These are phyloP conservation scores for Neodiprion pinetum DNA, from an alignment of 1,140 invertebrate species.

Conservation along the genomic window DNA sequence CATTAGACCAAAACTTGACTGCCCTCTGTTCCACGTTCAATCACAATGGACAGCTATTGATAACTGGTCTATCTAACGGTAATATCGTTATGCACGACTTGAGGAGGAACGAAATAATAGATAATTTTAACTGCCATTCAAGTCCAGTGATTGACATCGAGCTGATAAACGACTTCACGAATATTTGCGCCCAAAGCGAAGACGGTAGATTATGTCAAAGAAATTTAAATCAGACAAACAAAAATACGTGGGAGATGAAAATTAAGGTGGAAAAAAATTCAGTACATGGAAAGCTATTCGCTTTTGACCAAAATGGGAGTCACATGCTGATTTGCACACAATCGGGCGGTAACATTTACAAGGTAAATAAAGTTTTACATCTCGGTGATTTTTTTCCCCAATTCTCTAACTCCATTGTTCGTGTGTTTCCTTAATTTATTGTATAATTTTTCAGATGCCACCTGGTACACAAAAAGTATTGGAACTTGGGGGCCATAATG, in stretches of 20 bases:
- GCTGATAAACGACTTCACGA: slow-evolving; percentile 66
- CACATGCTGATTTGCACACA: slow-evolving; percentile 69
- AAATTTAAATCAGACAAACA: slow-evolving; percentile 64
- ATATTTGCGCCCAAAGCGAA: slow-evolving; percentile 66
- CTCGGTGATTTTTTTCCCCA: too few relatives aligned
- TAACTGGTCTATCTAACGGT: slow-evolving; percentile 70
- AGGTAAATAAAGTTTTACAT: slow-evolving; percentile 52
- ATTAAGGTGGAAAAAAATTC: slow-evolving; percentile 58
- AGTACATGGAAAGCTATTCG: slow-evolving; percentile 62
- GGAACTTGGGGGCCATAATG: slow-evolving; percentile 66
- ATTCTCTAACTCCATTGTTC: not conserved
- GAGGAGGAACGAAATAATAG: slow-evolving; percentile 66
- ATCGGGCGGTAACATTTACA: slow-evolving; percentile 67
- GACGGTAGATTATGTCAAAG: slow-evolving; percentile 67
- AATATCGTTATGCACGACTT: slow-evolving; percentile 68
- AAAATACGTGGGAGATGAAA: slow-evolving; percentile 60
- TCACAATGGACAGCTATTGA: slow-evolving; percentile 72
- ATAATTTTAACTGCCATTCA: slow-evolving; percentile 62
- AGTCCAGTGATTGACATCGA: slow-evolving; percentile 65
- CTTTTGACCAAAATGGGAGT: slow-evolving; percentile 67
- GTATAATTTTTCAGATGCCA: slow-evolving; percentile 50
- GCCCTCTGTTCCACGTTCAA: slow-evolving; percentile 69
- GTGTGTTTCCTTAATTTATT: slow-evolving; percentile 1
- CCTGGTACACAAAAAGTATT: slow-evolving; percentile 59
- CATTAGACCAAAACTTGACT: slow-evolving; percentile 52